phyloP scores from a whole-genome alignment of 2,888 invertebrate species.

The Andrena marginata region DNA sequence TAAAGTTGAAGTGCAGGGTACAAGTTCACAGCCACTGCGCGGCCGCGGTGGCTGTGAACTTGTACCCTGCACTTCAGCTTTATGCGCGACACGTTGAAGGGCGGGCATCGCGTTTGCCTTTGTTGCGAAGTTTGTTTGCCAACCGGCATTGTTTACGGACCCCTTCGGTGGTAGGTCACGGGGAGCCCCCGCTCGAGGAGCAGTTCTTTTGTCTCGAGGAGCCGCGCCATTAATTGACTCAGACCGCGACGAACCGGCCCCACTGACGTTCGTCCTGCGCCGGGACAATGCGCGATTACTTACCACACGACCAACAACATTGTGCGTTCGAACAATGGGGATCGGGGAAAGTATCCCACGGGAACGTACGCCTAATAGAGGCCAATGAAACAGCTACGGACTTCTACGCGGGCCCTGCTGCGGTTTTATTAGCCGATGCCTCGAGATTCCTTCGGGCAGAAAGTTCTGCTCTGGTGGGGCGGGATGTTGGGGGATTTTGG shows the following conservation, averaged over 20 bases:
- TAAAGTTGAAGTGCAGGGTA: too few relatives aligned
- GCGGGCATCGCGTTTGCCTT: slow-evolving; percentile 73
- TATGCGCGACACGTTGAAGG: slow-evolving; percentile 66
- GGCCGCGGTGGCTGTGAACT: slow-evolving; percentile 65
- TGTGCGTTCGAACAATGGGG: slow-evolving; percentile 53
- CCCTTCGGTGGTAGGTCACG: slow-evolving; percentile 67
- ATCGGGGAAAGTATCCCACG: slow-evolving; percentile 36
- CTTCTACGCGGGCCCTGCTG: neutral
- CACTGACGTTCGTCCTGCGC: slow-evolving; percentile 37
- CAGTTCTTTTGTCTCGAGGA: slow-evolving; percentile 69
- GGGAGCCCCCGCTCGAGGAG: slow-evolving; percentile 65
- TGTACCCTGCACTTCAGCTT: slow-evolving; percentile 72
- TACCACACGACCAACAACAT: slow-evolving; percentile 50
- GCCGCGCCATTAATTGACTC: slow-evolving; percentile 67
- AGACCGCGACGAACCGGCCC: slow-evolving; percentile 46
- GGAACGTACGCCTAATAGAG: slow-evolving; percentile 22
- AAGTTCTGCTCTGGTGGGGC: too few relatives aligned
- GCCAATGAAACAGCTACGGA: slow-evolving; percentile 30
- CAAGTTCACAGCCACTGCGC: too few relatives aligned
- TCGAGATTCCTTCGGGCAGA: neutral
- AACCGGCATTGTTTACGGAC: slow-evolving; percentile 64
- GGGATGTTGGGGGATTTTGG: too few relatives aligned
- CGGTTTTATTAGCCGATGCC: slow-evolving; percentile 19
- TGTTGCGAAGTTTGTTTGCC: slow-evolving; percentile 73
- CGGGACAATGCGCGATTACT: slow-evolving; percentile 67